Evolutionary conservation across 1,140 invertebrate genomes (phyloP).

Genomic region (Lysiphlebus fabarum): DNA sequence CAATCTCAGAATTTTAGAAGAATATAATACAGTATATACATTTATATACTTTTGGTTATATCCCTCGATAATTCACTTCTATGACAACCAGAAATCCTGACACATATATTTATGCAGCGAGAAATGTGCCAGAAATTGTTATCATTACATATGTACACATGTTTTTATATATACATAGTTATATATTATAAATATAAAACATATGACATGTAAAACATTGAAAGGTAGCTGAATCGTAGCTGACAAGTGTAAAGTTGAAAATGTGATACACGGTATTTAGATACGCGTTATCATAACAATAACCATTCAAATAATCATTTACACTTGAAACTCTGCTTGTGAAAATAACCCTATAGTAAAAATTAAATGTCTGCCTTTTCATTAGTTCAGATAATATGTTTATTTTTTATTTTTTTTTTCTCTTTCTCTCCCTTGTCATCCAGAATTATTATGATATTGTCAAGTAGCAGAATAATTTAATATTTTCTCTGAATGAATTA

Average conservation of each 20-base stretch:
- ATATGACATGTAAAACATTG: no score
- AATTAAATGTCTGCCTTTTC: no score
- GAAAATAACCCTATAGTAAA: no score
- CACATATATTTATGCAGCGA: constrained; percentile 44
- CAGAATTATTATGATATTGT: no score
- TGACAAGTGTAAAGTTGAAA: constrained; percentile 47
- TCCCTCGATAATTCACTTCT: constrained; percentile 36
- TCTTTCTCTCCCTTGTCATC: no score
- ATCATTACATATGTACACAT: neutral
- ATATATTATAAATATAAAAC: constrained; percentile 1
- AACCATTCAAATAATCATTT: constrained; percentile 48
- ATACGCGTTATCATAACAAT: constrained; percentile 49
- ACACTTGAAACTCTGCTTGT: neutral
- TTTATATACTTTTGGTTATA: constrained; percentile 10
- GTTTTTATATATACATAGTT: no score
- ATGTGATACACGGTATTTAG: constrained; percentile 42
- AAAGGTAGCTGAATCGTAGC: constrained; percentile 32
- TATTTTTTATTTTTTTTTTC: no score
- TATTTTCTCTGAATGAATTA: no score
- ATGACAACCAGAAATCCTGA: constrained; percentile 45
- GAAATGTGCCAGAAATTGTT: constrained; percentile 23
- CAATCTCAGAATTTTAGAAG: neutral
- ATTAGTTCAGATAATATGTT: no score
- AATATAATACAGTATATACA: constrained; percentile 3
- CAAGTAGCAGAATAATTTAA: no score